phyloP scores from a whole-genome alignment of 2,888 invertebrate genomes.

The Phorcus lineatus region DNA sequence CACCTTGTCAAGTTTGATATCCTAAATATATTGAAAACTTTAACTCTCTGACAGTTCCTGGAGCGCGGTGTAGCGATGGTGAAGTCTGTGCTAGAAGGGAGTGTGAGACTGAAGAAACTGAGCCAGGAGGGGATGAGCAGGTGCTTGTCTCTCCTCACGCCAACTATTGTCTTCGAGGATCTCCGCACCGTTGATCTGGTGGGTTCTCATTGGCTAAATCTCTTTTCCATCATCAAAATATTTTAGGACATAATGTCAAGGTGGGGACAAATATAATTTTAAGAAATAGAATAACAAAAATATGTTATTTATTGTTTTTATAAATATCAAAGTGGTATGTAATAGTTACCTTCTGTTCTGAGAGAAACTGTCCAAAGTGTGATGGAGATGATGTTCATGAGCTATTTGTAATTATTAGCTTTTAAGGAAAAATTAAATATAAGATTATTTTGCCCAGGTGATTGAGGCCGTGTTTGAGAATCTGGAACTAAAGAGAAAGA shows the following conservation, averaged over 20 bases:
- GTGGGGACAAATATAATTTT: no score
- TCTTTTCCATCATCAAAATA: not conserved
- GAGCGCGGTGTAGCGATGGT: constrained; percentile 59
- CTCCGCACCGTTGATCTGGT: constrained; percentile 66
- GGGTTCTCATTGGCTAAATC: constrained; percentile 23
- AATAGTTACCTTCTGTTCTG: no score
- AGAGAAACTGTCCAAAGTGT: no score
- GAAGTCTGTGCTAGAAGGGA: constrained; percentile 55
- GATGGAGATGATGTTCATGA: no score
- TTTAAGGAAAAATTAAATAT: no score
- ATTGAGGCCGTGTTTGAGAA: constrained; percentile 76
- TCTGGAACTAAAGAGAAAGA: constrained; percentile 72
- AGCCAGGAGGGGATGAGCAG: constrained; percentile 53
- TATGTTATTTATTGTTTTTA: no score
- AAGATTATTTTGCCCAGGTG: constrained; percentile 54
- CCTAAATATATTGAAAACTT: no score
- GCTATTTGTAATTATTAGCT: no score
- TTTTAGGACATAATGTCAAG: no score
- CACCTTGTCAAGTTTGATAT: no score
- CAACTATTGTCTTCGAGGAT: constrained; percentile 57
- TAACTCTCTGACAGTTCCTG: constrained; percentile 56
- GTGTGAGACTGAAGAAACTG: constrained; percentile 63
- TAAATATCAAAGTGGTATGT: no score
- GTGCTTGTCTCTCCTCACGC: constrained; percentile 53
- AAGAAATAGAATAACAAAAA: no score